phyloP scores from a whole-genome alignment of 1,140 invertebrate genomes.

The Heliconius nattereri region DNA sequence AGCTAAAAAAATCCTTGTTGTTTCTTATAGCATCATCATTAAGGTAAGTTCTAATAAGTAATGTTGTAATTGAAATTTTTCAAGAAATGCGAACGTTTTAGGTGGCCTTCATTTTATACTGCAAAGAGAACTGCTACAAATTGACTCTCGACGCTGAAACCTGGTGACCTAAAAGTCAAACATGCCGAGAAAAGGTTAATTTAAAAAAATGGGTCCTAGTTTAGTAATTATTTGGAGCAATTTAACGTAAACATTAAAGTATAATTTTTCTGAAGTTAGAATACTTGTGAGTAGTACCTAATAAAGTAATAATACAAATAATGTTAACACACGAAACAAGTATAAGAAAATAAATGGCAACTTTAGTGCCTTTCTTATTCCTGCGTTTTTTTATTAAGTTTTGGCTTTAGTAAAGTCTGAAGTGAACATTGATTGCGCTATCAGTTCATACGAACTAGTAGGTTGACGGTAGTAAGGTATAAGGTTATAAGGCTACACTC shows the following conservation, averaged over 20 bases:
- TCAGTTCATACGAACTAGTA: no score
- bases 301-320: no score
- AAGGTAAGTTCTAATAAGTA: background rate
- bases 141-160: constrained; percentile 16
- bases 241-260: background rate
- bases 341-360: no score
- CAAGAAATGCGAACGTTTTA: background rate
- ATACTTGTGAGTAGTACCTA: no score
- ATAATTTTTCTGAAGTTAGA: background rate
- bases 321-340: background rate
- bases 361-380: no score
- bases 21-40: background rate
- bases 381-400: no score
- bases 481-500: no score
- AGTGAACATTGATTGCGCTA: no score
- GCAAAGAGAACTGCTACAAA: constrained; percentile 6
- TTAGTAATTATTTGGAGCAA: background rate
- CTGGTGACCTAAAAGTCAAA: background rate
- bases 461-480: no score
- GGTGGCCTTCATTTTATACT: background rate
- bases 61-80: background rate
- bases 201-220: background rate
- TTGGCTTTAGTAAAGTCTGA: no score
- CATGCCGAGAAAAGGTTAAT: constrained; percentile 2
- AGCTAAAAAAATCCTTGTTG: no score